Base-by-base conservation (phyloP, 2,797 vertebrate species). In the Enteromius unitaeniatus region DNA sequence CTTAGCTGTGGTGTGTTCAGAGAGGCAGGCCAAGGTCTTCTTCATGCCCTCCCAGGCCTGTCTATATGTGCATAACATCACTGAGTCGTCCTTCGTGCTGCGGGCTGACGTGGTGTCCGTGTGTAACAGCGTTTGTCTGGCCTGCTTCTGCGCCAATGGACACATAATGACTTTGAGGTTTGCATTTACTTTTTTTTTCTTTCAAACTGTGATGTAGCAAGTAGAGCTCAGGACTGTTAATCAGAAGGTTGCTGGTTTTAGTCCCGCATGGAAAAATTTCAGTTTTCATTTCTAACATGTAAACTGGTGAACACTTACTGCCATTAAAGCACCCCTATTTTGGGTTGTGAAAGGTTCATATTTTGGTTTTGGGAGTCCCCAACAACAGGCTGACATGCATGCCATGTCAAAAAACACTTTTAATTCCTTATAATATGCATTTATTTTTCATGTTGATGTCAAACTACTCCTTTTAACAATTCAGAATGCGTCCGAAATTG, bases 111-210 rank as follows among this genome's bases (percentile, higher is more conserved):
- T 98, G 88, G 96, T 99, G 86, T 94, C 96, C 80, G 93, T 97
- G 92, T 96, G 93, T 88, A 97, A 96, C 95, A 97, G 95, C 73
- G 95, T 97, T 89, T 96, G 97, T 88, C 93, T 99, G 94, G 97
- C 98, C 74, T 98, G 97, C 92, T 99, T 99, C 94, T 99, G 97
- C 88, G 98, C 98, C 87, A 99, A 98, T 60, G 98, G 98, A 89
- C 98, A 99, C 86, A 95, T 99, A 93, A 98, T 99, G 97, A 97
- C 96, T 67, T 95, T 99, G 93, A 99, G 98, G 98, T 99, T 91
- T 84, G 88, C 19, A 21, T 69, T 42, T 0, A 49, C 7, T 31
- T 78, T 47, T 53, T 62, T 26, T 58, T 55, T 37, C 0, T 37
- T 5, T 37, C n/a, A 65, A 26, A 51, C 15, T 69, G 31, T 65